Base-by-base conservation (phyloP, 2,797 vertebrate species). In the Notoglanidium macrostoma region DNA sequence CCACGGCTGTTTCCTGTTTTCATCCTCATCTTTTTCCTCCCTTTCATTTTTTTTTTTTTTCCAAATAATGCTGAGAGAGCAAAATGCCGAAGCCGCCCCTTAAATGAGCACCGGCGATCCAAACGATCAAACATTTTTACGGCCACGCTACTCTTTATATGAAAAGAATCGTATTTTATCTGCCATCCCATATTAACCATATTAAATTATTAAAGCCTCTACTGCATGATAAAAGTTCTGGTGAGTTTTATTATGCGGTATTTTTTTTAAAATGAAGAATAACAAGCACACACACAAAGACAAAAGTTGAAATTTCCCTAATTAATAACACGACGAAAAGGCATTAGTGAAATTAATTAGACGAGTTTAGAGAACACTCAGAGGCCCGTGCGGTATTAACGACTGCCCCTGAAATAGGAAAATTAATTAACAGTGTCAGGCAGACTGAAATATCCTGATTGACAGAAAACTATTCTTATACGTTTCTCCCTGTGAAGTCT, bases 321-420 rank as follows among this genome's bases (percentile, higher is more conserved):
- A 87, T 88, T 85, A 89, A 90, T 76, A 88, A 32, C 29, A 77
- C 44, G n/a, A 67, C 40, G 32, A 93, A 94, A 93, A 95, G 93
- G 93, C 93, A 93, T 93, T 93, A 92, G 93, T 95, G 94, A 93
- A 95, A 94, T 95, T 95, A 95, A 96, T 95, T 94, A 93, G 94
- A 94, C 90, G 94, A 94, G 94, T 95, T 93, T 95, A 93, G 93
- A 91, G 94, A 93, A 94, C 93, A 91, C 92, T 84, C 81, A 90
- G 91, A 93, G 87, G 92, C 91, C 91, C 90, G 90, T 88, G 90
- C 86, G 90, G 93, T 92, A 89, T 92, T 90, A 93, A 91, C 72
- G 80, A 32, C 90, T 88, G 93, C 91, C 92, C 94, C 92, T 88
- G 91, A 93, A 93, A 90, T 87, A 91, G 92, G 89, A 94, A 94